Percentiles rank a stretch among this genome's conserved stretches.
These are phyloP conservation scores for Aurelia sp. DNA, from an alignment of 30 jellyfish, hydroid and myxozoan species.

Conservation along the genomic window DNA sequence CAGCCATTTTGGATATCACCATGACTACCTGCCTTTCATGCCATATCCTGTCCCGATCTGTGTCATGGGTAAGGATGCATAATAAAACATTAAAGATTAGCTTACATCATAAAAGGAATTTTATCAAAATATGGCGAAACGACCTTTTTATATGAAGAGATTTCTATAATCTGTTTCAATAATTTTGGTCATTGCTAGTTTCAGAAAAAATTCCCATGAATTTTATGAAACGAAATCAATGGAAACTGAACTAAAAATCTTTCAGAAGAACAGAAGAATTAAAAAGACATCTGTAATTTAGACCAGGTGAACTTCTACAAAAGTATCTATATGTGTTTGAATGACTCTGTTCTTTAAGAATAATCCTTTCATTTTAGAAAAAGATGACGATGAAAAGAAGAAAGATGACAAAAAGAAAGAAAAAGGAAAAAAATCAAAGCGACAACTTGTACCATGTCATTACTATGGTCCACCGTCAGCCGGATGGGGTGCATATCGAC, in stretches of 20 bases:
- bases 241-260: no score
- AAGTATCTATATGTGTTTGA: no score
- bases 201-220: no score
- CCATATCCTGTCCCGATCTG: conserved; percentile 65
- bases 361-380: background rate
- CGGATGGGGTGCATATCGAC: conserved; percentile 81
- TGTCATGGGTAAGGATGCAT: conserved; percentile 52
- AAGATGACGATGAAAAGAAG: conserved; percentile 56
- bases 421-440: conserved; percentile 27
- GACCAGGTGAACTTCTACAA: no score
- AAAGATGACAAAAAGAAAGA: conserved; percentile 42
- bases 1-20: conserved; percentile 29
- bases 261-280: no score
- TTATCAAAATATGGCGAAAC: no score
- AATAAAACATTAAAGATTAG: background rate
- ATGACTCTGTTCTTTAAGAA: no score
- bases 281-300: no score
- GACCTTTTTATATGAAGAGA: no score
- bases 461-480: conserved; percentile 84
- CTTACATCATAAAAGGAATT: background rate
- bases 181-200: no score
- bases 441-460: conserved; percentile 79
- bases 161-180: no score
- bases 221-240: no score
- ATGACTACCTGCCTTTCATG: conserved; percentile 15